These are phyloP conservation scores for Orthosia gracilis DNA, from an alignment of 2,888 invertebrate genomes.

Conservation along the genomic window DNA sequence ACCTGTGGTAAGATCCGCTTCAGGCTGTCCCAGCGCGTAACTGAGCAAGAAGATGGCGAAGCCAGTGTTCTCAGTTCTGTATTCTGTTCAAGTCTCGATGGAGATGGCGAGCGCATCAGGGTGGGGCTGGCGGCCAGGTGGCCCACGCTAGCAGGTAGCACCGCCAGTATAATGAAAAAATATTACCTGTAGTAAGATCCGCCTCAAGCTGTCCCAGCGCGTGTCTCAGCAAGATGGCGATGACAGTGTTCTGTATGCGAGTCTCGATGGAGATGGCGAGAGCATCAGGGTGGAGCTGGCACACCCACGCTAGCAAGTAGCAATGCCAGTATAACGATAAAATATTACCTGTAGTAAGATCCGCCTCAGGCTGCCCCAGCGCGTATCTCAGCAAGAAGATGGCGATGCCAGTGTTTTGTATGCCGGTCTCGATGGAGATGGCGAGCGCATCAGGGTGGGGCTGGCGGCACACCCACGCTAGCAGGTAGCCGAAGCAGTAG, in stretches of 20 bases:
- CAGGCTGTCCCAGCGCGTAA: slow-evolving; percentile 95
- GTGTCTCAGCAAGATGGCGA: slow-evolving; percentile 96
- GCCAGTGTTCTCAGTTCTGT: slow-evolving; percentile 98
- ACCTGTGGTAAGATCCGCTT: slow-evolving; percentile 96
- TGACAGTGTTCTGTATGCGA: slow-evolving; percentile 98
- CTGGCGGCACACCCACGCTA: slow-evolving; percentile 92
- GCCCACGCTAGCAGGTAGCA: slow-evolving; percentile 92
- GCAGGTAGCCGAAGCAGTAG: slow-evolving; percentile 93
- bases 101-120: slow-evolving; percentile 96
- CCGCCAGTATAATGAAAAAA: slow-evolving; percentile 7
- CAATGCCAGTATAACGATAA: slow-evolving; percentile 71
- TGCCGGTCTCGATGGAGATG: slow-evolving; percentile 97
- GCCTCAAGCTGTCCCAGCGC: slow-evolving; percentile 96
- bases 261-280: slow-evolving; percentile 98
- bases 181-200: slow-evolving; percentile 95
- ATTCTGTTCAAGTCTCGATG: no score
- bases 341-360: slow-evolving; percentile 94
- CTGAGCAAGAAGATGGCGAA: slow-evolving; percentile 97
- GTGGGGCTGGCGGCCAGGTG: slow-evolving; percentile 92
- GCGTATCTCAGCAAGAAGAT: slow-evolving; percentile 96
- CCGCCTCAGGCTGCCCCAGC: slow-evolving; percentile 96
- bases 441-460: slow-evolving; percentile 94
- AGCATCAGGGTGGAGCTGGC: slow-evolving; percentile 93
- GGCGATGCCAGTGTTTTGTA: slow-evolving; percentile 98
- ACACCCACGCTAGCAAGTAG: slow-evolving; percentile 91